Conservation (phyloP, 2,113 vertebrate species). For the Rhea pennata region DNA sequence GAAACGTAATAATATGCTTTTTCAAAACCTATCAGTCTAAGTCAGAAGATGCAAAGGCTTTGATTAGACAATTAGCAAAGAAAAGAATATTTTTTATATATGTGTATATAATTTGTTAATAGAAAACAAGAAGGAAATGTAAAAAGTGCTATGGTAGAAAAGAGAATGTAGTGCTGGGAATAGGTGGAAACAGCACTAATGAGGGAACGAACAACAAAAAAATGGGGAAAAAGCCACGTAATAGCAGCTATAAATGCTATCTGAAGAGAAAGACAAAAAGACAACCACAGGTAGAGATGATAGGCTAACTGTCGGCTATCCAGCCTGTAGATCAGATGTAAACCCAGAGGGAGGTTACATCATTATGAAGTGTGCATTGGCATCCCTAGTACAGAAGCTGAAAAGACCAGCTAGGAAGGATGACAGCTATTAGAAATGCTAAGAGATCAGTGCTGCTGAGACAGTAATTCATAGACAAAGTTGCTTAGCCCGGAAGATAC, state of each 20-base stretch:
- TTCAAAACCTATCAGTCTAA: not conserved
- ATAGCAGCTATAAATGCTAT: not conserved
- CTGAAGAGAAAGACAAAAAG: not conserved
- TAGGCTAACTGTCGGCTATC: not conserved
- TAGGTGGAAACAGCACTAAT: not conserved
- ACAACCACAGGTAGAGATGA: not conserved
- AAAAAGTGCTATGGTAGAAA: not conserved
- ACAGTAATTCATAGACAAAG: not conserved
- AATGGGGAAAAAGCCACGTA: not conserved
- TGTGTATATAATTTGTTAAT: not conserved
- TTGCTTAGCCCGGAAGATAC: not conserved
- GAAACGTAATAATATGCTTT: not conserved
- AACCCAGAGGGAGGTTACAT: not conserved
- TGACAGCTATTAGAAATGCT: not conserved
- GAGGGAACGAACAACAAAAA: not conserved
- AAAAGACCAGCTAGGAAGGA: not conserved
- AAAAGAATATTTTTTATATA: too few species aligned
- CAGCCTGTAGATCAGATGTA: not conserved
- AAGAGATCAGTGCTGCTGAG: not conserved
- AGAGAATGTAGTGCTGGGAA: not conserved
- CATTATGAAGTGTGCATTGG: not conserved
- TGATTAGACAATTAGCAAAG: not conserved
- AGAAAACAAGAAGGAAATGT: not conserved
- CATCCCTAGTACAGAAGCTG: not conserved
- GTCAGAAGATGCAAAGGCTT: not conserved